Evolutionary conservation across 2,113 vertebrate species (phyloP).

Genomic region (Pholis gunnellus): DNA sequence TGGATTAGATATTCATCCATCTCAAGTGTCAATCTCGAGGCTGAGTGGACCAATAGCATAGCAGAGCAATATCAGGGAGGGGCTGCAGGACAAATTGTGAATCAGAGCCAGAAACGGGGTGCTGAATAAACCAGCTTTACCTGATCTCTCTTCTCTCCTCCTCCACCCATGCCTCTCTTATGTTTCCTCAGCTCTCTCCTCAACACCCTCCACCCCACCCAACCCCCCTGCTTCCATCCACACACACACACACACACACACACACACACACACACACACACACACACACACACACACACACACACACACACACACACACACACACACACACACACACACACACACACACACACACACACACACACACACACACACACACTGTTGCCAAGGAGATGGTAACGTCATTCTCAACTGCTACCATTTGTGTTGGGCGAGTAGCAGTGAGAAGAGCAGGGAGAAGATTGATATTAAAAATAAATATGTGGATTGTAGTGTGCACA

Average conservation of each 20-base stretch:
- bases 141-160: constrained; percentile 33
- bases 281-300: constrained; percentile 20
- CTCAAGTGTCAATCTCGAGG: constrained; percentile 26
- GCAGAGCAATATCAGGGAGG: constrained; percentile 37
- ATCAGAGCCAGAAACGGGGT: constrained; percentile 52
- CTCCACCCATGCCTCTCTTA: constrained; percentile 37
- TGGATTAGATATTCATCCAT: constrained; percentile 35
- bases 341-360: constrained; percentile 47
- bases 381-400: constrained; percentile 84
- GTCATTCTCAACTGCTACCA: constrained; percentile 82
- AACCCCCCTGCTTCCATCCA: constrained; percentile 26
- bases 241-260: constrained; percentile 48
- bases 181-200: constrained; percentile 42
- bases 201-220: constrained; percentile 38
- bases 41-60: constrained; percentile 16
- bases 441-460: constrained; percentile 46
- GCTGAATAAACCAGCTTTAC: constrained; percentile 72
- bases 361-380: constrained; percentile 36
- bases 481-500: constrained; percentile 46
- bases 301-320: constrained; percentile 41
- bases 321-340: constrained; percentile 44
- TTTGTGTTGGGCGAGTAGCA: constrained; percentile 70
- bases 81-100: constrained; percentile 37
- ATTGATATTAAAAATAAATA: constrained; percentile 80
- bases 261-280: constrained; percentile 40